These are phyloP conservation scores for Pteromalus puparum DNA, from an alignment of 1,140 invertebrate species.

Conservation along the genomic window DNA sequence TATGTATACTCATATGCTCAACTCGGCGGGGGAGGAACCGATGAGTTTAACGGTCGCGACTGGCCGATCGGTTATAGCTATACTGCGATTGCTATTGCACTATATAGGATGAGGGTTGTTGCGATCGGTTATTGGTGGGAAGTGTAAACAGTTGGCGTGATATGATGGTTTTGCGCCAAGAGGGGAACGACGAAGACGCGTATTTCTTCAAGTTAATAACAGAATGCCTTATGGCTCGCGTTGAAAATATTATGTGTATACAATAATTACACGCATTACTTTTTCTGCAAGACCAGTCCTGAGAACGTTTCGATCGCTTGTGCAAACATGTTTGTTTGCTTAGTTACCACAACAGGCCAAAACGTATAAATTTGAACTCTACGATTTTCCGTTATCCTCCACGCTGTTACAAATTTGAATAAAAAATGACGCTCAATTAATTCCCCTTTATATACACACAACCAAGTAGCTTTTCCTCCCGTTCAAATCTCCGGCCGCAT, in stretches of 20 bases:
- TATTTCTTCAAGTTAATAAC: background rate
- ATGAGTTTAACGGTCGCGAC: conserved; percentile 53
- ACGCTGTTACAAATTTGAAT: too few species aligned
- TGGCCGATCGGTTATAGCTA: background rate
- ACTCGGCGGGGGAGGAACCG: conserved; percentile 48
- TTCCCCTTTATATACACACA: too few species aligned
- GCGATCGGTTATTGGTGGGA: too few species aligned
- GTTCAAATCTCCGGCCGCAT: too few species aligned
- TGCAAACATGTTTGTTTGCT: background rate
- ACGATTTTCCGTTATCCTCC: too few species aligned
- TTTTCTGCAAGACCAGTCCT: background rate
- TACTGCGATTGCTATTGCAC: background rate
- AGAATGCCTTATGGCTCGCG: background rate
- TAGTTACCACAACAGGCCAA: background rate
- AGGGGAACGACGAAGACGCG: background rate
- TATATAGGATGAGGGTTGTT: background rate
- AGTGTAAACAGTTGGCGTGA: background rate
- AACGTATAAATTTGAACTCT: too few species aligned
- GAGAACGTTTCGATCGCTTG: background rate
- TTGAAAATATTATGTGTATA: background rate
- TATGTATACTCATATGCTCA: background rate
- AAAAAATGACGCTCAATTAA: too few species aligned
- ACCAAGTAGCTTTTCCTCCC: too few species aligned
- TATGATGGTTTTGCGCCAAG: background rate
- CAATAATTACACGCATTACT: background rate